Conservation (phyloP, 2,113 vertebrate species). For the Labeo rohita region DNA sequence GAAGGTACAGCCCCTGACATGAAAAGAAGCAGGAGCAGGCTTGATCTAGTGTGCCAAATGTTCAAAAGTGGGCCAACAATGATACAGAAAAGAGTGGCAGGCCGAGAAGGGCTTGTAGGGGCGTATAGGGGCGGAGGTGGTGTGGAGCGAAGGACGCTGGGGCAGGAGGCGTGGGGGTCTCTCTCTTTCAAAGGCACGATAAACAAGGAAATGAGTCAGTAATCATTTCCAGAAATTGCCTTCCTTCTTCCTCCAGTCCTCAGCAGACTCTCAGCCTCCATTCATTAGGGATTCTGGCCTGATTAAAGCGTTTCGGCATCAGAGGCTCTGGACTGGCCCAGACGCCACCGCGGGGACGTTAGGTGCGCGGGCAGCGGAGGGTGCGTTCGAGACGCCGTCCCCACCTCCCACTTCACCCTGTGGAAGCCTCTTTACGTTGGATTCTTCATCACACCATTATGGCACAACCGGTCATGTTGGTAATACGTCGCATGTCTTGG, state of each 20-base stretch:
- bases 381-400: neutral
- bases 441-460: neutral
- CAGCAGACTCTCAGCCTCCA: slow-evolving; percentile 68
- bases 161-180: slow-evolving; percentile 59
- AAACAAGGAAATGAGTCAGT: slow-evolving; percentile 84
- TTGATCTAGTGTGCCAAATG: slow-evolving; percentile 78
- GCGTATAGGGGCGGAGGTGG: slow-evolving; percentile 55
- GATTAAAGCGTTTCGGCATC: slow-evolving; percentile 77
- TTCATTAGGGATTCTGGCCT: slow-evolving; percentile 77
- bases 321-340: slow-evolving; percentile 47
- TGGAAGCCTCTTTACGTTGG: neutral
- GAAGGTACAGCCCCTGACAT: slow-evolving; percentile 65
- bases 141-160: slow-evolving; percentile 64
- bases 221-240: slow-evolving; percentile 84
- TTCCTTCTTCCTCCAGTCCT: slow-evolving; percentile 72
- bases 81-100: slow-evolving; percentile 50
- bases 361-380: slow-evolving; percentile 43
- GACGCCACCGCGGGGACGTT: slow-evolving; percentile 47
- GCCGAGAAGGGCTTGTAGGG: slow-evolving; percentile 24
- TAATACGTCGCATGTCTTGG: neutral
- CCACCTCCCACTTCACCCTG: neutral
- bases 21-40: slow-evolving; percentile 73
- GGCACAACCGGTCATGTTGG: neutral
- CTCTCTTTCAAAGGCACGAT: slow-evolving; percentile 77
- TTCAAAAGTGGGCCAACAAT: slow-evolving; percentile 75